These are phyloP conservation scores for Penaeus monodon DNA, from an alignment of 2,888 invertebrate genomes.

Conservation along the genomic window DNA sequence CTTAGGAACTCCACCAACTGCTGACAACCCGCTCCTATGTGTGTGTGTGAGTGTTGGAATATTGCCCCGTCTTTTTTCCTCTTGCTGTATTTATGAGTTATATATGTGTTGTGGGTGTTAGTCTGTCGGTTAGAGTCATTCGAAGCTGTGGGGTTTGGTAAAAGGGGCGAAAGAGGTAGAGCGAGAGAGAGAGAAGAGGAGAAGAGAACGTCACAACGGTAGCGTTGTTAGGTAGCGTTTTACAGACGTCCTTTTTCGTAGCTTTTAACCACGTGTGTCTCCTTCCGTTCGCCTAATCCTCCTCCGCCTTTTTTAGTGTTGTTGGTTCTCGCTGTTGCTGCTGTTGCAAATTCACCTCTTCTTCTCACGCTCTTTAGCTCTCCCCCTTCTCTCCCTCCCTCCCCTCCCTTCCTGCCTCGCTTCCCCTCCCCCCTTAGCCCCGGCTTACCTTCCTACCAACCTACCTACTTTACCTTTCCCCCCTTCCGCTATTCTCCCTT, in stretches of 20 bases:
- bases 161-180: neutral
- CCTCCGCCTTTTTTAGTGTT: neutral
- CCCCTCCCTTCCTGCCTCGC: neutral
- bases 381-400: neutral
- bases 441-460: neutral
- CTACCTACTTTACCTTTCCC: neutral
- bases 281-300: neutral
- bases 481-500: neutral
- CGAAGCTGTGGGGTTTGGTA: neutral
- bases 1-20: conserved; percentile 20
- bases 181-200: neutral
- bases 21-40: conserved; percentile 23
- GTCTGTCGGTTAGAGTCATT: neutral
- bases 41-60: neutral
- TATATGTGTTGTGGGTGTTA: neutral
- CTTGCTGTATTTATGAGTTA: too few species aligned
- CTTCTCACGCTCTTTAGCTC: conserved; percentile 3
- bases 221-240: too few species aligned
- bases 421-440: neutral
- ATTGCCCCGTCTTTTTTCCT: neutral
- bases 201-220: neutral
- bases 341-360: conserved; percentile 14
- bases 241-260: too few species aligned
- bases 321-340: neutral
- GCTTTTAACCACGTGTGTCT: too few species aligned